Percentiles rank a stretch among this genome's conserved stretches.
These are phyloP conservation scores for Myotis vivesi DNA, from an alignment of 2,797 vertebrate genomes.

Conservation along the genomic window DNA sequence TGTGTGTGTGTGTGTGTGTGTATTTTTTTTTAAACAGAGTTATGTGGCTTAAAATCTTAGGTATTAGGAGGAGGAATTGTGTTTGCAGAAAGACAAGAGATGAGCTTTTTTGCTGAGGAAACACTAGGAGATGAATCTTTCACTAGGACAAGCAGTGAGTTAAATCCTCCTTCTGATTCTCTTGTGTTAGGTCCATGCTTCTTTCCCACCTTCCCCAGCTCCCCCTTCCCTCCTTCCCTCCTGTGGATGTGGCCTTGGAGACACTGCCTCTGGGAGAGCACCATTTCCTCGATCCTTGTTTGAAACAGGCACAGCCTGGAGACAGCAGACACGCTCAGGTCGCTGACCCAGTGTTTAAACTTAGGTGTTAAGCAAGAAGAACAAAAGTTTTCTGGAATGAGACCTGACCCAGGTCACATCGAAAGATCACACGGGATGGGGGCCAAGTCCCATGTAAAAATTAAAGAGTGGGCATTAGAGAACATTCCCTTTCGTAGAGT, in stretches of 20 bases:
- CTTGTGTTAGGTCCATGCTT: not conserved
- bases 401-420: not conserved
- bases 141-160: not conserved
- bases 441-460: not conserved
- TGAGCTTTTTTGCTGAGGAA: not conserved
- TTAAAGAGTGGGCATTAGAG: not conserved
- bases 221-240: not conserved
- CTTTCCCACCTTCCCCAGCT: not conserved
- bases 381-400: not conserved
- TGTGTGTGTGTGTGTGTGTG: too few relatives aligned
- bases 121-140: not conserved
- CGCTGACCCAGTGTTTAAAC: not conserved
- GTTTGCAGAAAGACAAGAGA: not conserved
- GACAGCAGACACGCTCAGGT: not conserved
- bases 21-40: too few relatives aligned
- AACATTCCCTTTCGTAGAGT: not conserved
- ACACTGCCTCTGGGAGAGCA: not conserved
- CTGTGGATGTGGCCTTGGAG: not conserved
- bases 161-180: not conserved
- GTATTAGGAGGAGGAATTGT: not conserved
- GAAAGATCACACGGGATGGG: not conserved
- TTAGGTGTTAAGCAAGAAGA: not conserved
- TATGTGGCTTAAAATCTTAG: not conserved
- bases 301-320: not conserved
- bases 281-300: not conserved